Evolutionary conservation across 2,888 invertebrate genomes (phyloP).

Genomic region (Limnephilus lunatus): DNA sequence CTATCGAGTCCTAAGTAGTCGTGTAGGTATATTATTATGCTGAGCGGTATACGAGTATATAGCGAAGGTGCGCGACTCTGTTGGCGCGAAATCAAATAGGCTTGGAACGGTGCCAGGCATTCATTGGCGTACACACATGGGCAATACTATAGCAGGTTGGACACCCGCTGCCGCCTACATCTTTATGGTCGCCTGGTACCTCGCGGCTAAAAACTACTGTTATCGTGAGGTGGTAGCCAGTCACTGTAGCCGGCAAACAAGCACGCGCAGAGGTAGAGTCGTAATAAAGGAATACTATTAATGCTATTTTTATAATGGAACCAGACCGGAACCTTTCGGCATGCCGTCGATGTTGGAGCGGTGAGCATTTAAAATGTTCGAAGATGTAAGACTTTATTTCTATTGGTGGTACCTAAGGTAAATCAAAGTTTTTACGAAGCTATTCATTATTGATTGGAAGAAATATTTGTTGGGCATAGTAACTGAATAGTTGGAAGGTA

Average conservation of each 20-base stretch:
- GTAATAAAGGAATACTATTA: background rate
- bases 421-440: too few relatives aligned
- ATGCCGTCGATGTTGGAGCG: background rate
- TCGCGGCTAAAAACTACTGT: constrained; percentile 20
- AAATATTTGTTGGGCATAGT: too few relatives aligned
- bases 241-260: background rate
- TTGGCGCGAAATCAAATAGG: constrained; percentile 66
- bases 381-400: too few relatives aligned
- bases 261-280: background rate
- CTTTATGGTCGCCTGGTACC: constrained; percentile 48
- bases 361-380: background rate
- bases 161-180: constrained; percentile 34
- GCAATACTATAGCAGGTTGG: constrained; percentile 41
- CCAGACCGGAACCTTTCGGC: background rate
- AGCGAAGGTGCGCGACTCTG: constrained; percentile 57
- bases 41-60: constrained; percentile 37
- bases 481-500: too few relatives aligned
- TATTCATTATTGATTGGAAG: too few relatives aligned
- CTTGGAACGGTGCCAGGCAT: constrained; percentile 65
- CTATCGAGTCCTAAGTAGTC: constrained; percentile 65
- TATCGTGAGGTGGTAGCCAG: constrained; percentile 17
- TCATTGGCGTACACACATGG: constrained; percentile 62
- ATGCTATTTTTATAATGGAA: constrained; percentile 2
- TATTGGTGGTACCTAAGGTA: too few relatives aligned
- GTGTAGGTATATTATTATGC: constrained; percentile 52